Evolutionary conservation across 2,888 invertebrate species (phyloP).

Genomic region (Agrotis segetum): DNA sequence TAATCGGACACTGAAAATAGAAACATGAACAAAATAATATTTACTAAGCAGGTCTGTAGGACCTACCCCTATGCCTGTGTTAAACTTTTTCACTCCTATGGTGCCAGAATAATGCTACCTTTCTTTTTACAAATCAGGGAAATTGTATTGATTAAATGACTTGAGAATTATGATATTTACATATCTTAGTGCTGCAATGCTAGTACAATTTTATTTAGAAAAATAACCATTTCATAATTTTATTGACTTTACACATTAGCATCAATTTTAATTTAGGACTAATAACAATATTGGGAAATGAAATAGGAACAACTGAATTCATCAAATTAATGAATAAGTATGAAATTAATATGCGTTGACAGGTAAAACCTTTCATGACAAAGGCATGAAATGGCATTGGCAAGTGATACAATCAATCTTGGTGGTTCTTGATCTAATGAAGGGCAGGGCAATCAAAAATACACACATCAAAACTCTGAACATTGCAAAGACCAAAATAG

Average conservation of each 20-base stretch:
- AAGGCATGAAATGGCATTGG: background rate
- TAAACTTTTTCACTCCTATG: too few relatives aligned
- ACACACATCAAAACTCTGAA: slow-evolving; percentile 5
- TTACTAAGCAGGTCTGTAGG: too few relatives aligned
- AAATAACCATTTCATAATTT: background rate
- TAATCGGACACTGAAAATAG: too few relatives aligned
- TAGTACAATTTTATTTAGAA: background rate
- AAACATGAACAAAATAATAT: too few relatives aligned
- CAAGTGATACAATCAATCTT: background rate
- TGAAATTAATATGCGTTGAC: background rate
- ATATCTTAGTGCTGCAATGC: background rate
- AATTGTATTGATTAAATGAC: background rate
- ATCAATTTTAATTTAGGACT: slow-evolving; percentile 3
- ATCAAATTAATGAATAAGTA: background rate
- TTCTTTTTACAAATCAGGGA: background rate
- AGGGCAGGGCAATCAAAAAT: background rate
- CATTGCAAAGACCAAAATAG: background rate
- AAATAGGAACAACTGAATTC: background rate
- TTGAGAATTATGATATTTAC: background rate
- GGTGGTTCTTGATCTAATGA: background rate
- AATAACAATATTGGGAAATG: background rate
- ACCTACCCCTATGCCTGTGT: too few relatives aligned
- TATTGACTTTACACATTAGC: background rate
- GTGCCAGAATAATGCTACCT: too few relatives aligned
- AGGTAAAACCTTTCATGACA: background rate